Base-by-base conservation (phyloP, 2,888 invertebrate species). In the Choreutis nemorana region DNA sequence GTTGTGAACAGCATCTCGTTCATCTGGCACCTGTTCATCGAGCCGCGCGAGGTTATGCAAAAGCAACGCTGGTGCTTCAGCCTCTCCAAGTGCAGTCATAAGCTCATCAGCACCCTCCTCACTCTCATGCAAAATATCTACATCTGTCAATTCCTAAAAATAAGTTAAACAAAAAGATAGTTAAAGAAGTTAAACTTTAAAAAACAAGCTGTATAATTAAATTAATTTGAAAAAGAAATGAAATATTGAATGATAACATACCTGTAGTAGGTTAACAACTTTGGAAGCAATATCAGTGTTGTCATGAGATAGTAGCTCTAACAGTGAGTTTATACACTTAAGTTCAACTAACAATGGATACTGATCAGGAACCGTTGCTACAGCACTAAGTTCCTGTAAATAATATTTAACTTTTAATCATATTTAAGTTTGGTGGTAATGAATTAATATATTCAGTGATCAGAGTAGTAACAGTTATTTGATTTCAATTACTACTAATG, bases 1-100 rank as follows among this genome's bases (percentile, higher is more conserved):
- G 56, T 98, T 95, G 63, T 97, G 95, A 1, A 99, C 94, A 4
- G 97, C 98, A 62, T 97, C 97, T 20, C 91, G 83, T 72, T 98
- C 98, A 62, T 97, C 97, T 48, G 94, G 93, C 2, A 94, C 87
- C 29, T 81, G 83, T 62, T 99, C 99, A 66, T 98, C 97, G 2
- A 99, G 83, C 24, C 97, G 82, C 26, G 94, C 91, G 30, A 99
- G 73, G 72, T 97, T 97, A 70, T 97, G 95, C 2, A 98, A 90
- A 3, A 99, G 67, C 30, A 95, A 70, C 0, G 96, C 91, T 26
- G 95, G 87, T 5, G 94, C 87, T 70, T 98, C 96, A 28, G 94
- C 93, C 30, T 92, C 91, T 8, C 96, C 81, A 38, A 99, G 65
- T 1, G 92, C 89, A 52, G 92, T 93, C 28, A 97, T 89, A 10